Evolutionary conservation across 2,888 invertebrate species (phyloP), one percentile per base, ranked within the genome.

Genomic region (Epirrhoe alternata): DNA sequence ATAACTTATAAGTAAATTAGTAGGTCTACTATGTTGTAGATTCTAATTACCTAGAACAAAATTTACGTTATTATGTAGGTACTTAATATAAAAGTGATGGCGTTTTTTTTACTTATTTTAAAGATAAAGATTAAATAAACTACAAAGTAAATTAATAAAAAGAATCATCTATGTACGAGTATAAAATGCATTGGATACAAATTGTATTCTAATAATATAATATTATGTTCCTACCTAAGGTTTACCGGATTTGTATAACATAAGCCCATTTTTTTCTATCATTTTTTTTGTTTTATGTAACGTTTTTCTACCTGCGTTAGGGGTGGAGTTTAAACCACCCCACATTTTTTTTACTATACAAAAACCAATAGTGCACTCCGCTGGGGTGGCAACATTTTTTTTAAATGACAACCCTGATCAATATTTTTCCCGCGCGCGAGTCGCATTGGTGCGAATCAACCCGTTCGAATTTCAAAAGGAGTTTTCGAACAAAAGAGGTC

Each of bases 301-400:
- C 62, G 66, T 79, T 80, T 86, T 88, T 87, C 79, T 91, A 90
- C 90, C 92, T 90, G 90, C 72, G 33, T 58, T 70, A 75, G 77
- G 89, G 90, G 92, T 88, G 88, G 90, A 86, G 87, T 81, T 76
- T 70, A 68, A 71, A 75, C 85, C 87, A 88, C 90, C 91, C 90
- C 85, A 86, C 79, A 76, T 77, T 87, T 92, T 90, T 88, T 90
- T 87, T 81, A 79, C 70, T 53, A 63, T 71, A 85, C 77, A 87
- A 86, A 90, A 87, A 81, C 87, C 87, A 88, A 89, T 88, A 86
- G 83, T 84, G 82, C 81, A 82, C 83, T 59, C 51, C 51, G 65
- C 61, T 74, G 78, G 91, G 92, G 92, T 90, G 88, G 89, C 79
- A 85, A 86, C 88, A 84, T 85, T 91, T 92, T 89, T 90, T 88